Evolutionary conservation across 2,113 vertebrate species (phyloP).

Genomic region (Eclectus roratus): DNA sequence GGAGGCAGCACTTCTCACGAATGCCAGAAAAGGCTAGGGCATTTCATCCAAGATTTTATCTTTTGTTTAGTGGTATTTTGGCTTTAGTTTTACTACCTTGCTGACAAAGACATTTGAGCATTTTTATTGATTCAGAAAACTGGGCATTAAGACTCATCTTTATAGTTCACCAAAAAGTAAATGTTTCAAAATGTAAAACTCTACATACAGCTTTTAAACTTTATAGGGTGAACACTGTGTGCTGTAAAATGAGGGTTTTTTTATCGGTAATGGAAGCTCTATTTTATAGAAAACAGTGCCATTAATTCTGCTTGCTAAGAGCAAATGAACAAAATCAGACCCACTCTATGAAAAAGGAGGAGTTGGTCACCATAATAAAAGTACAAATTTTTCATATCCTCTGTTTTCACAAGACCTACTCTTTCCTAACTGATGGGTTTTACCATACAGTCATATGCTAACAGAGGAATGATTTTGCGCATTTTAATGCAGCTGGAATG

Average conservation of each 20-base stretch:
- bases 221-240: background rate
- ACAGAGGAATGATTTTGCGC: background rate
- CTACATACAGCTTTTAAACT: conserved; percentile 38
- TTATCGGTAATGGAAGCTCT: background rate
- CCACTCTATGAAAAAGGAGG: background rate
- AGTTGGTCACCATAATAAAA: background rate
- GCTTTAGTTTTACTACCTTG: background rate
- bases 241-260: background rate
- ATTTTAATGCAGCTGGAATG: background rate
- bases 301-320: conserved; percentile 6
- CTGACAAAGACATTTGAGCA: conserved; percentile 25
- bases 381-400: background rate
- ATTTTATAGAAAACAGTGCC: conserved; percentile 1
- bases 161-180: conserved; percentile 40
- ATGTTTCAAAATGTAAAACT: conserved; percentile 27
- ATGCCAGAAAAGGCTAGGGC: background rate
- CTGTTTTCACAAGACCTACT: background rate
- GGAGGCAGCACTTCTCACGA: background rate
- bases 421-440: background rate
- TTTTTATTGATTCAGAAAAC: conserved; percentile 41
- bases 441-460: background rate
- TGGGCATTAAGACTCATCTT: conserved; percentile 32
- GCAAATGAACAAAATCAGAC: conserved; percentile 29
- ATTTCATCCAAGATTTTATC: conserved; percentile 9
- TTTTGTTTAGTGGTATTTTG: conserved; percentile 24